Base-by-base conservation (phyloP, 1,140 invertebrate species). In the Apis florea region DNA sequence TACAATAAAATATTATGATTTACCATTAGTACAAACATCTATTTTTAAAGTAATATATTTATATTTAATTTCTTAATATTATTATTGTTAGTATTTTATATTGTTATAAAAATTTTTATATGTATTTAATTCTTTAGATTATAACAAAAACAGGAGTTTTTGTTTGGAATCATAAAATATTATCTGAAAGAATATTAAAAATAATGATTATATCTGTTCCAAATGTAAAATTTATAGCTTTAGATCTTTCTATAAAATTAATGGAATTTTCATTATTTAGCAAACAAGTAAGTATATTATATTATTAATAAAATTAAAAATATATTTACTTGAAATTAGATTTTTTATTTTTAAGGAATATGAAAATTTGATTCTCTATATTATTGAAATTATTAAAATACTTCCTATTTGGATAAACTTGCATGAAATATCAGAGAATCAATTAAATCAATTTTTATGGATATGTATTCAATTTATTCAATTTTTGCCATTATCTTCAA, bases 111-210 rank as follows among this genome's bases (percentile, higher is more conserved):
- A 17, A 84, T 51, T 40, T 67, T 24, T 40, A 63, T 76, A 80
- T 70, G 59, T 76, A 80, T 73, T 79, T 59, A 9, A 66, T 67
- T 53, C 79, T 79, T 71, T 24, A 93, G 90, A 92, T 93, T 70
- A 89, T 93, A 71, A 73, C 83, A 21, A 89, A 91, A 72, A 89
- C 90, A 54, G 88, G 90, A 47, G 79, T 91, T 59, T 89, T 85
- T 17, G 79, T 68, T 40, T 92, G 91, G 91, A 74, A 90, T 70
- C 69, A 66, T 15, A 40, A 64, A 51, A 68, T 58, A 61, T 72
- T 93, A 0, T 92, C 87, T 86, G 40, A 82, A 6, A 85, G 83
- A 71, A 47, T 90, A 54, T 75, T 89, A 15, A 77, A 82, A 82
- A 85, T 90, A 26, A 64, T 93, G 10, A 26, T 75, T 10, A 79